A percentile compares a stretch with the other conserved stretches of the same genome.
These are phyloP conservation scores for Gnathonemus echidnorhynchus DNA, from an alignment of 2,113 vertebrate species.

Conservation along the genomic window DNA sequence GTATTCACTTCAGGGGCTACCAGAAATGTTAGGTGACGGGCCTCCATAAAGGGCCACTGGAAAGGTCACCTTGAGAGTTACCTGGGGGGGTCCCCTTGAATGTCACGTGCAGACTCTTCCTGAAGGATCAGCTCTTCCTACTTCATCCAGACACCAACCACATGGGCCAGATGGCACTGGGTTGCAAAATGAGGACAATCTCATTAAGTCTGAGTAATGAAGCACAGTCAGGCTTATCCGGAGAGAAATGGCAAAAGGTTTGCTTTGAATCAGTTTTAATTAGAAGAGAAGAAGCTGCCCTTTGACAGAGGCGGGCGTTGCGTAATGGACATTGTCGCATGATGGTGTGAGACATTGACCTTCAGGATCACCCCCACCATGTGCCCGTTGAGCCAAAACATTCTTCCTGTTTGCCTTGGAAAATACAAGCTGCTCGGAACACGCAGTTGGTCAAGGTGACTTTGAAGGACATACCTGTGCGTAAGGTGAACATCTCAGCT, in stretches of 20 bases:
- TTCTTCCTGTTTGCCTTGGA: background rate
- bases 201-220: conserved; percentile 6
- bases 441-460: background rate
- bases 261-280: conserved; percentile 6
- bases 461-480: background rate
- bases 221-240: background rate
- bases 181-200: conserved; percentile 5
- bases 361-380: background rate
- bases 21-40: background rate
- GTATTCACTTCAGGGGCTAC: background rate
- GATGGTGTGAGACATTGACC: background rate
- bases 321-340: background rate
- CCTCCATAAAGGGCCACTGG: background rate
- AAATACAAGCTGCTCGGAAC: background rate
- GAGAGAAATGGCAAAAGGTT: background rate
- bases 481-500: background rate
- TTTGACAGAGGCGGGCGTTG: background rate
- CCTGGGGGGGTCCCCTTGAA: background rate
- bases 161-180: background rate
- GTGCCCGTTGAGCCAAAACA: background rate
- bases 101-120: background rate
- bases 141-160: background rate
- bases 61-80: background rate
- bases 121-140: background rate
- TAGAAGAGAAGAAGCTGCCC: background rate